These are phyloP conservation scores for Oreocharis arfaki DNA, from an alignment of 2,113 vertebrate genomes.

Conservation along the genomic window DNA sequence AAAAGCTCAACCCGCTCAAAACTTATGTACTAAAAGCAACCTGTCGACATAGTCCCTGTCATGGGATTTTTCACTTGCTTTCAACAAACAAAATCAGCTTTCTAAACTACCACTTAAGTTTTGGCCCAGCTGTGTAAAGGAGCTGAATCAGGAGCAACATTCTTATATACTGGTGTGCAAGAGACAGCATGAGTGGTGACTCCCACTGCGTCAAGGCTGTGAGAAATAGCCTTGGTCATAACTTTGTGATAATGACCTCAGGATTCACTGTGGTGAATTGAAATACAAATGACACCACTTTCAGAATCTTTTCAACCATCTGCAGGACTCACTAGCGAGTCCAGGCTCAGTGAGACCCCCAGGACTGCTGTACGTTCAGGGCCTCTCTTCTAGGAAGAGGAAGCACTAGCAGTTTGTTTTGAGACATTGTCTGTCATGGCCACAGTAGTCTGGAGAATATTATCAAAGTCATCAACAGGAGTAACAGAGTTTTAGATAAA, in stretches of 20 bases:
- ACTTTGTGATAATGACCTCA: neutral
- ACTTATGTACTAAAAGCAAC: neutral
- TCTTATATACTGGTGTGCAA: neutral
- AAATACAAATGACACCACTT: neutral
- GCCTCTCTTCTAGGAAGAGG: neutral
- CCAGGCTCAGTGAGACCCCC: neutral
- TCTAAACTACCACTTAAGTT: neutral
- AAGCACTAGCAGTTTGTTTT: neutral
- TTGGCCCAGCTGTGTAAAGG: neutral
- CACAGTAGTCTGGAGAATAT: neutral
- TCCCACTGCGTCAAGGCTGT: neutral
- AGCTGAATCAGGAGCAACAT: neutral
- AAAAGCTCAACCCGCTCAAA: neutral
- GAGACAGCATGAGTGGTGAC: neutral
- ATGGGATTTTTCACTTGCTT: neutral
- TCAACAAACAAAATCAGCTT: neutral
- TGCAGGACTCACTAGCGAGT: neutral
- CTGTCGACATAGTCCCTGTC: neutral
- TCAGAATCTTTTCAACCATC: neutral
- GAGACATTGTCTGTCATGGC: neutral
- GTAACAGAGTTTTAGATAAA: neutral
- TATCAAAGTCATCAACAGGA: neutral
- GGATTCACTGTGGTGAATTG: neutral
- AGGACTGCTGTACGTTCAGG: neutral
- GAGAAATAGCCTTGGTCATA: neutral